phyloP scores from a whole-genome alignment of 2,113 vertebrate species.

The Aptenodytes patagonicus region DNA sequence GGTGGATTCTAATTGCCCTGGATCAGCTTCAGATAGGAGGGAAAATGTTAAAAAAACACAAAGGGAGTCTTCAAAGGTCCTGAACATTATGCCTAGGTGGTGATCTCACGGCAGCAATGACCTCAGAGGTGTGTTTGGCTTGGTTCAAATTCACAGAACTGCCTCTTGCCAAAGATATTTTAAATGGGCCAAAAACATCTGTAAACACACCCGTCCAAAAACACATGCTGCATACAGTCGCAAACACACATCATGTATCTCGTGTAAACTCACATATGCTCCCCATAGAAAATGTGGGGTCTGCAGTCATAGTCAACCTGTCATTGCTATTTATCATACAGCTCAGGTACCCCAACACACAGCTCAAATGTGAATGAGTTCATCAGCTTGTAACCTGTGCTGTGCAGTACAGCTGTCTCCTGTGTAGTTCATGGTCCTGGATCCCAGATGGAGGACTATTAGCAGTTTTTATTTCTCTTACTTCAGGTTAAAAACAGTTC shows the following conservation, averaged over 20 bases:
- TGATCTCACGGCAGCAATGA: constrained; percentile 32
- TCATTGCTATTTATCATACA: neutral
- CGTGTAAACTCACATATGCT: fast-evolving
- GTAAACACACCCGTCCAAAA: neutral
- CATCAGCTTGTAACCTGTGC: too few species aligned
- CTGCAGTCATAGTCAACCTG: neutral
- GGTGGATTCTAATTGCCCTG: neutral
- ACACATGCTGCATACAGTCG: neutral
- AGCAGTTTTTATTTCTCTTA: neutral
- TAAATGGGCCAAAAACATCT: neutral
- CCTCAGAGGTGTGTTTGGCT: constrained; percentile 30
- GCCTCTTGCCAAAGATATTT: neutral
- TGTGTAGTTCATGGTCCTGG: neutral
- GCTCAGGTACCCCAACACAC: neutral
- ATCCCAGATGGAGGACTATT: neutral
- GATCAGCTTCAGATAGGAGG: neutral
- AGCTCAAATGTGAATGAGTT: too few species aligned
- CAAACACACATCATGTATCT: neutral
- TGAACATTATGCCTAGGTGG: neutral
- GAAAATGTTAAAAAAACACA: neutral
- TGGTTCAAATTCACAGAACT: neutral
- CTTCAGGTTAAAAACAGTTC: neutral
- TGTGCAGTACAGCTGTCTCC: neutral
- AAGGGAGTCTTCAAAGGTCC: neutral
- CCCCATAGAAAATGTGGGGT: fast-evolving